These are phyloP conservation scores for Hyposoter dolosus DNA, from an alignment of 2,888 invertebrate genomes.

Conservation along the genomic window DNA sequence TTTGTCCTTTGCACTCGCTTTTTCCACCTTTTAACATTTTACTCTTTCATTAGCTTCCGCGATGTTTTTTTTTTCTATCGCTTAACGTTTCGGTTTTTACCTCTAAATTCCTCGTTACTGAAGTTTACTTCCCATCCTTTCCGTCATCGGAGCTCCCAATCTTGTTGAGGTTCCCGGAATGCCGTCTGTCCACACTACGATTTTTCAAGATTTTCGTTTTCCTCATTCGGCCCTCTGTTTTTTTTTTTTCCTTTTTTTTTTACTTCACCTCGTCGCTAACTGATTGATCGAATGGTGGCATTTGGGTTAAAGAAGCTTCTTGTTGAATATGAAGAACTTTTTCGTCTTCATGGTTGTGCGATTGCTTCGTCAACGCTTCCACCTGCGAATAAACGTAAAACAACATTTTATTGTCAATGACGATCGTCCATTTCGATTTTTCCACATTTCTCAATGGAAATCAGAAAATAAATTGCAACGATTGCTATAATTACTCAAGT, in stretches of 20 bases:
- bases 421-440: neutral
- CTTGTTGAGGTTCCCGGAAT: constrained; percentile 15
- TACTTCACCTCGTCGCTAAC: constrained; percentile 16
- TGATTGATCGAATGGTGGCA: constrained; percentile 10
- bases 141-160: neutral
- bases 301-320: constrained; percentile 74
- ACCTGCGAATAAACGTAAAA: constrained; percentile 66
- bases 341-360: constrained; percentile 75
- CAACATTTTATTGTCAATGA: neutral
- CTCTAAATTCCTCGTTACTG: neutral
- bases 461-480: too few species aligned
- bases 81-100: neutral
- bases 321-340: constrained; percentile 77
- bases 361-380: constrained; percentile 56
- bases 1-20: neutral
- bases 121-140: neutral
- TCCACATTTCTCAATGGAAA: neutral
- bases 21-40: neutral
- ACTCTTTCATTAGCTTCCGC: neutral
- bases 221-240: neutral
- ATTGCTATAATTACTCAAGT: too few species aligned
- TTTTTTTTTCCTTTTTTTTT: neutral
- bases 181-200: neutral
- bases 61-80: neutral
- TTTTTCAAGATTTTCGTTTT: neutral